Conservation (phyloP, 2,113 vertebrate species). For the Aspiorhynchus laticeps region DNA sequence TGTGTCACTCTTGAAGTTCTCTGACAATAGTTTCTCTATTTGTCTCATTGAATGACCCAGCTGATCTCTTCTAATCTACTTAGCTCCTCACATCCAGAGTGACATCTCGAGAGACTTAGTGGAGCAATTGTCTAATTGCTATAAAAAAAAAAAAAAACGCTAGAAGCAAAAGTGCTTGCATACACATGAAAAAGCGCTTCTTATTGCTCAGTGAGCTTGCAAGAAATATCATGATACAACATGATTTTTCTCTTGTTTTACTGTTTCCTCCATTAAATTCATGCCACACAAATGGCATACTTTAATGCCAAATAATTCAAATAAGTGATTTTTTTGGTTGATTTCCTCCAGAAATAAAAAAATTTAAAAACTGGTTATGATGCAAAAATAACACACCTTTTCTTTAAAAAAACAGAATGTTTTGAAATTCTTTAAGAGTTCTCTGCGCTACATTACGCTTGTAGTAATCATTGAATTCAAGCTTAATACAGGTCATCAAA, state of each 20-base stretch:
- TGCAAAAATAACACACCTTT: background rate
- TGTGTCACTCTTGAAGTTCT: background rate
- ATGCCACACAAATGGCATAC: background rate
- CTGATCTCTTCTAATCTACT: background rate
- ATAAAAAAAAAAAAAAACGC: background rate
- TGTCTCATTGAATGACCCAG: background rate
- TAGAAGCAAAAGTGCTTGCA: background rate
- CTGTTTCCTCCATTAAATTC: background rate
- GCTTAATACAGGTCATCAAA: conserved; percentile 13
- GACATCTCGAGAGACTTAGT: background rate
- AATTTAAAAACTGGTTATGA: background rate
- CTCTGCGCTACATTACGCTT: background rate
- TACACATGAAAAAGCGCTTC: background rate
- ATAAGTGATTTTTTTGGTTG: background rate
- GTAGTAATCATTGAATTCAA: background rate
- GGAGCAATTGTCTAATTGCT: background rate
- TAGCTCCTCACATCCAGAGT: background rate
- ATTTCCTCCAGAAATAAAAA: background rate
- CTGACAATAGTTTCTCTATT: background rate
- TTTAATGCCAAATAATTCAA: background rate
- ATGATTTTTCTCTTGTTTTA: background rate
- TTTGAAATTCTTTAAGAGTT: background rate
- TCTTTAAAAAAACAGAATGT: background rate
- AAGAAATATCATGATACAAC: background rate
- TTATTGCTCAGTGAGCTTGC: background rate